Base-by-base conservation (phyloP, 1,140 invertebrate genomes). In the Tribolium madens region DNA sequence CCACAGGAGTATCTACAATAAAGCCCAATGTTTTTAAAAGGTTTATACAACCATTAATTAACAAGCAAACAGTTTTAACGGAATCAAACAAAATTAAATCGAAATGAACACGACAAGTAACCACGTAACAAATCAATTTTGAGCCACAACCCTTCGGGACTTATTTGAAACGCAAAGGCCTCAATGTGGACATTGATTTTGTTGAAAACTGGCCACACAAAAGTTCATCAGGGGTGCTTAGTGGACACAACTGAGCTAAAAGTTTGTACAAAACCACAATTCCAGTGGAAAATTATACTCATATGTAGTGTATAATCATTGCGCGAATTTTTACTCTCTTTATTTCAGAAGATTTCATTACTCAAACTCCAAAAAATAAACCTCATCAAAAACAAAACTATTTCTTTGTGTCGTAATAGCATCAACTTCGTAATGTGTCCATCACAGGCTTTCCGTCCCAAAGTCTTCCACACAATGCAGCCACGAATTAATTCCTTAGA, bases 1-100 rank as follows among this genome's bases (percentile, higher is more conserved):
- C 92, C 60, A 92, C 89, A n/a, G 93, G 93, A 79, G 90, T 88
- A 88, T 92, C 92, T 93, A 87, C 70, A 87, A 88, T 83, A 74
- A 82, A 85, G 83, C 82, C 60, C 69, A 77, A 75, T 26, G 57
- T 64, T 64, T 64, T 64, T 26, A 64, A 64, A 64, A 64, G 57
- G 14, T 26, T 64, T n/a, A 31, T 64, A 64, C 6, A 42, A 10
- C 57, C 57, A 64, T 64, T 64, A 64, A 64, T 64, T 64, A 64
- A 64, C 57, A 64, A 26, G 9, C 10, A 64, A 64, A 64, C 57
- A 26, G 10, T 33, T 33, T 31, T 33, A 33, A 33, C 57, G 31
- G 31, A 64, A 64, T 26, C 57, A 31, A 33, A 64, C 57, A 13
- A 33, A 33, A 64, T 36, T 64, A 64, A 33, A 64, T 64, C 57